These are phyloP conservation scores for Sigmodon hispidus DNA, from an alignment of 2,113 vertebrate genomes.

Conservation along the genomic window DNA sequence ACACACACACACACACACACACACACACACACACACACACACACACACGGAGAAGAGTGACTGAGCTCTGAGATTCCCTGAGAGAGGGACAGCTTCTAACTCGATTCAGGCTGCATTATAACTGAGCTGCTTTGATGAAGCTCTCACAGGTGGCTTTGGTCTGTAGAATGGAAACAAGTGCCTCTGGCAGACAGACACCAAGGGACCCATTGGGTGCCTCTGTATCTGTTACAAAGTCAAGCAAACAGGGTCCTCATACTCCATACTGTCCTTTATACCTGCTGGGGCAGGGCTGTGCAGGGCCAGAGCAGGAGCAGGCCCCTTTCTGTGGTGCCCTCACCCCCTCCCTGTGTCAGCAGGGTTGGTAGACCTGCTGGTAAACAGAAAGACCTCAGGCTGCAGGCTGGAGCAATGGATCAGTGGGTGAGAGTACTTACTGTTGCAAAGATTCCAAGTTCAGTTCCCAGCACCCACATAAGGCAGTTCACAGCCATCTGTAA, in stretches of 20 bases:
- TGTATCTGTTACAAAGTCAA: not conserved
- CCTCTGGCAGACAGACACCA: not conserved
- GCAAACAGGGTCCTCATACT: not conserved
- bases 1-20: no score
- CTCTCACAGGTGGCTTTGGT: not conserved
- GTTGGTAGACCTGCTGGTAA: no score
- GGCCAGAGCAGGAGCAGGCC: accelerated
- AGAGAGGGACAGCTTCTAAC: not conserved
- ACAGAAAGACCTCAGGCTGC: not conserved
- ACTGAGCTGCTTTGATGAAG: not conserved
- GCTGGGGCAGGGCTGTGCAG: not conserved
- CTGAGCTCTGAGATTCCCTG: not conserved
- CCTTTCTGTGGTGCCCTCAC: not conserved
- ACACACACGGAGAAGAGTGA: not conserved
- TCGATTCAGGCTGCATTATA: not conserved
- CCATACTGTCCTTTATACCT: not conserved
- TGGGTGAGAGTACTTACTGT: not conserved
- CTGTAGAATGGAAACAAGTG: not conserved
- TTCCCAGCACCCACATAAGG: not conserved
- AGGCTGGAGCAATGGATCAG: not conserved
- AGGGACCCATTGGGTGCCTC: not conserved
- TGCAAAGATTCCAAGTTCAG: not conserved
- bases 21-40: no score
- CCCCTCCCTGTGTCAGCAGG: not conserved
- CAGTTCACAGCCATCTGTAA: not conserved